Evolutionary conservation across 1,140 invertebrate genomes (phyloP), one percentile per base, ranked within the genome.

Genomic region (Littorina saxatilis): DNA sequence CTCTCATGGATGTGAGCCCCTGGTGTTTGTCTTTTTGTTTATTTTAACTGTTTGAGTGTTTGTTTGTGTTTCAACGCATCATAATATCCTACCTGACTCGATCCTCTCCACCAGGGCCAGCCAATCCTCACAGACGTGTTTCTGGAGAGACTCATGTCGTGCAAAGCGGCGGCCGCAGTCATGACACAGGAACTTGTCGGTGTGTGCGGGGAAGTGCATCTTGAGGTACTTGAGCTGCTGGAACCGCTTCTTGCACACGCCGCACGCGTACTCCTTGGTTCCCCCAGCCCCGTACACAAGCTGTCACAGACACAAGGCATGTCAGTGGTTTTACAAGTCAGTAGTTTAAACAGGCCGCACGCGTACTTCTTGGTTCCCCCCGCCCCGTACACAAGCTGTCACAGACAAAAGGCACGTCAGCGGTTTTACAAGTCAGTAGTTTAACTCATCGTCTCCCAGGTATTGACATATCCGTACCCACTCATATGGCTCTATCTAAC

Each of bases 141-240:
- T 88, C 72, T 85, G 74, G 7, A 89, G 61, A 43, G 85, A 86
- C 61, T 91, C 90, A 50, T 88, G 88, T 0, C 88, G 68, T 17
- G 88, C 82, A 81, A 88, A 92, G 43, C 84, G 82, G 43, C 86
- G 87, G 9, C 84, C 86, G 85, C 91, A 92, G 20, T 83, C 81
- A 3, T 82, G 43, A 78, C 91, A 91, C 27, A 83, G 80, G 72
- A 86, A 90, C 76, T 86, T 82, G 35, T 84, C 82, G 11, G 88
- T 88, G 74, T 91, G 90, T 9, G 79, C 84, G 5, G 86, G 87
- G 3, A 84, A 77, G 72, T 91, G 90, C n/a, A 90, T 85, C 63
- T 82, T 82, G 1, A 90, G 75, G 75, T 89, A 89, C 39, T 87
- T 85, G 32, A 85, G 82, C 52, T 85, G 84, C 17, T 61, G 75